phyloP scores from a whole-genome alignment of 1,140 invertebrate genomes.

The Sitophilus oryzae region DNA sequence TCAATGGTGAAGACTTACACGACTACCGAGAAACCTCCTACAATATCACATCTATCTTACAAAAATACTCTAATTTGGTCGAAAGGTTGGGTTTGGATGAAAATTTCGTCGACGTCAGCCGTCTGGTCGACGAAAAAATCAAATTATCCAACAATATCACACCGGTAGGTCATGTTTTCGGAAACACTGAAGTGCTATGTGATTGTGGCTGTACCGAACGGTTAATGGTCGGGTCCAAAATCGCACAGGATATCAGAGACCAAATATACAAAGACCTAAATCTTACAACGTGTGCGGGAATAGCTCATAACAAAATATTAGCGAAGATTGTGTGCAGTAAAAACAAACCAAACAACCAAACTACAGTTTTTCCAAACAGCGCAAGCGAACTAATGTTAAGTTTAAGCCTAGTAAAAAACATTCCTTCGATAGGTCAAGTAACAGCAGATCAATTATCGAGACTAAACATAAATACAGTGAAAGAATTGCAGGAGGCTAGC shows the following conservation, averaged over 20 bases:
- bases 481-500: constrained; percentile 58
- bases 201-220: constrained; percentile 63
- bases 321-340: constrained; percentile 68
- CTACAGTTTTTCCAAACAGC: constrained; percentile 64
- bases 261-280: constrained; percentile 59
- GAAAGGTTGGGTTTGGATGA: constrained; percentile 77
- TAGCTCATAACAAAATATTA: constrained; percentile 76
- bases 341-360: constrained; percentile 77
- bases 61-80: constrained; percentile 60
- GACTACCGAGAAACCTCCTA: constrained; percentile 65
- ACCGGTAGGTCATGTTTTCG: constrained; percentile 53
- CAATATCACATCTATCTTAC: constrained; percentile 60
- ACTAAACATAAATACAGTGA: constrained; percentile 58
- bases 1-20: constrained; percentile 70
- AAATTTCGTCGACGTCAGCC: constrained; percentile 70
- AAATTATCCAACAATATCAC: constrained; percentile 40
- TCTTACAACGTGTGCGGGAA: constrained; percentile 73
- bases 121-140: constrained; percentile 53
- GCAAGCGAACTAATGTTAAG: constrained; percentile 57
- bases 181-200: constrained; percentile 51
- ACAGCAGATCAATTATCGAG: constrained; percentile 56
- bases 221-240: constrained; percentile 58
- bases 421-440: constrained; percentile 68
- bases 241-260: constrained; percentile 65
- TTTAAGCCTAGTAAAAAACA: constrained; percentile 52